Conservation (phyloP, 2,888 invertebrate genomes). For the Colostygia pectinataria region DNA sequence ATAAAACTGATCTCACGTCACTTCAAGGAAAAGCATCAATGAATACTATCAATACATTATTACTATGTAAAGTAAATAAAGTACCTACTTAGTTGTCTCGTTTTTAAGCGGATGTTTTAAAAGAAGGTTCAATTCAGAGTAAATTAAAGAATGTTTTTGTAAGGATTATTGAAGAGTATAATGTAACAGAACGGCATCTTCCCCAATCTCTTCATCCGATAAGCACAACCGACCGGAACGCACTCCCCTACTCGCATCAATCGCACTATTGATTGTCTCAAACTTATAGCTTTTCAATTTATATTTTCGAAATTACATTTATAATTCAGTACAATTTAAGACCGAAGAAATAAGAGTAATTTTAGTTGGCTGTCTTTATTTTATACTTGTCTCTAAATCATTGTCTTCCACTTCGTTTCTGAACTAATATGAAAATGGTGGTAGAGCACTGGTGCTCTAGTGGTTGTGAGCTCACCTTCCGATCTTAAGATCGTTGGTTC, state of each 20-base stretch:
- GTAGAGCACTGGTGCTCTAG: too few species aligned
- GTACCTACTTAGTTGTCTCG: too few species aligned
- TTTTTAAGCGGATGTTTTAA: too few species aligned
- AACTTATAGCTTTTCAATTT: constrained; percentile 51
- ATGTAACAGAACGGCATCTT: constrained; percentile 74
- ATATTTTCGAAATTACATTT: constrained; percentile 33
- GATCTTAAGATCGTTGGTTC: too few species aligned
- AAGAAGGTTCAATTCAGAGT: too few species aligned
- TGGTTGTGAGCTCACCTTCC: too few species aligned
- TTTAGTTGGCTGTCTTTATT: too few species aligned
- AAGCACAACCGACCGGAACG: constrained; percentile 77
- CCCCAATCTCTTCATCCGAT: constrained; percentile 74
- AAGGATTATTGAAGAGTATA: constrained; percentile 67
- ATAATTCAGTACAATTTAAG: constrained; percentile 28
- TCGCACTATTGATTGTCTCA: constrained; percentile 70
- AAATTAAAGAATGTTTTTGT: constrained; percentile 37
- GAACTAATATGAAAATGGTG: too few species aligned
- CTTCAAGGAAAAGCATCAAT: constrained; percentile 13
- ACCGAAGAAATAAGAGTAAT: too few species aligned
- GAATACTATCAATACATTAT: background rate
- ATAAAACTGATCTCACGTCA: constrained; percentile 26
- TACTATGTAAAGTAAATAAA: too few species aligned
- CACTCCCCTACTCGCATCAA: constrained; percentile 66
- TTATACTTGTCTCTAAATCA: too few species aligned
- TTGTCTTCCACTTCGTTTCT: too few species aligned